Evolutionary conservation across 2,888 invertebrate species (phyloP), one percentile per base, ranked within the genome.

Genomic region (Cyaniris semiargus): DNA sequence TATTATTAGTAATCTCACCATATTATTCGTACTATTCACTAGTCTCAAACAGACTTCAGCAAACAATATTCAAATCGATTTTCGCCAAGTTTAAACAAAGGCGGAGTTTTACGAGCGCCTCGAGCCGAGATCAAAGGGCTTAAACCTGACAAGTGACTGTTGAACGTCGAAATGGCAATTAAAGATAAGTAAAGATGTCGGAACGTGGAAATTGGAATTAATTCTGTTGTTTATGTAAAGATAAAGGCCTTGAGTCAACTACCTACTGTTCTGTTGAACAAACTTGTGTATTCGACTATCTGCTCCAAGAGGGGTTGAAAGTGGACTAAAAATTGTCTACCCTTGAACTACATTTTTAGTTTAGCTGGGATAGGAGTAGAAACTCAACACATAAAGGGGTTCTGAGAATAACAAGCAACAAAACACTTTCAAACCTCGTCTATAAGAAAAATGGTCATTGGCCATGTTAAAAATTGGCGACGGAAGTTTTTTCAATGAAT

Each of bases 51-150:
- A 66, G 13, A 66, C 60, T 66, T 31, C 6, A 15, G 6, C 66
- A 27, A 66, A 66, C 21, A 27, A 66, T 66, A 66, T 66, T 66
- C 18, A 21, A 66, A 66, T 31, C 27, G 60, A 56, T 78, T 58
- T 72, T 75, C 48, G 34, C 23, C 66, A 31, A 27, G 86, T 78
- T 76, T 75, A 70, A 70, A 71, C 38, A 71, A 38, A 71, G 70
- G 70, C 70, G 34, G 34, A 34, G 70, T 70, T 70, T 71, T 38
- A 70, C 31, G 70, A 34, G 10, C 21, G 66, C 66, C 66, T 66
- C 38, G 71, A 34, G 34, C 70, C n/a, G 71, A 71, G 38, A 71
- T 71, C 71, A 71, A 71, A 71, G 38, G 71, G 38, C 18, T 71
- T 38, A 38, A 34, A 70, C 27, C 38, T 34, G 70, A 70, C 70